Base-by-base conservation (phyloP, 2,888 invertebrate genomes). In the Limnephilus auricula region DNA sequence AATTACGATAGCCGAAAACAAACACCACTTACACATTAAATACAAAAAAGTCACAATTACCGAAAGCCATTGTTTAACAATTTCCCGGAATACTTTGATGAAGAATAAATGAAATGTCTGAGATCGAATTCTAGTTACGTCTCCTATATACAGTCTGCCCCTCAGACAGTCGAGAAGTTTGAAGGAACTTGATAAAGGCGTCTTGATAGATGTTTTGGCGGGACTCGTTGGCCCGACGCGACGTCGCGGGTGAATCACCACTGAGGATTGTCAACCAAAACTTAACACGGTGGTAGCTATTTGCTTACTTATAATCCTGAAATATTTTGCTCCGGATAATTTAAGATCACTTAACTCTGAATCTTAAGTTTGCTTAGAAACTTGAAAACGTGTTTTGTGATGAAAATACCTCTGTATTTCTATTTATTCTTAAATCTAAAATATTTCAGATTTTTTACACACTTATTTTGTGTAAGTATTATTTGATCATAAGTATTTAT, bases 161-260 rank as follows among this genome's bases (percentile, higher is more conserved):
- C 25, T 2, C 18, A n/a, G 65, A 25, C 65, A 65, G 5, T 18
- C 65, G 6, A 65, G 65, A 65, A 65, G 9, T 65, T 25, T 65
- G 25, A 50, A 86, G 50, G 50, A 88, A 78, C 15, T 37, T n/a
- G 79, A 88, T 79, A 78, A 88, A 88, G 79, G 34, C 87, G 32
- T 37, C 87, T 34, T 37, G 87, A 88, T 88, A 79, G 34, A 34
- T 65, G 45, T 88, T 79, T 34, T 88, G 87, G 79, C 87, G 65
- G 25, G 18, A 87, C 25, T 15, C 13, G 78, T 78, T 87, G 87
- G 87, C 85, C 45, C 32, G 32, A 78, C 50, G 18, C 31, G 37
- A 37, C 37, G 40, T 40, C 25, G n/a, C 32, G 78, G 34, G 78
- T 88, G 87, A 88, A 34, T 88, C 87, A 88, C 78, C n/a, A n/a